phyloP scores from a whole-genome alignment of 2,888 invertebrate species.

The Phaedon cochleariae region DNA sequence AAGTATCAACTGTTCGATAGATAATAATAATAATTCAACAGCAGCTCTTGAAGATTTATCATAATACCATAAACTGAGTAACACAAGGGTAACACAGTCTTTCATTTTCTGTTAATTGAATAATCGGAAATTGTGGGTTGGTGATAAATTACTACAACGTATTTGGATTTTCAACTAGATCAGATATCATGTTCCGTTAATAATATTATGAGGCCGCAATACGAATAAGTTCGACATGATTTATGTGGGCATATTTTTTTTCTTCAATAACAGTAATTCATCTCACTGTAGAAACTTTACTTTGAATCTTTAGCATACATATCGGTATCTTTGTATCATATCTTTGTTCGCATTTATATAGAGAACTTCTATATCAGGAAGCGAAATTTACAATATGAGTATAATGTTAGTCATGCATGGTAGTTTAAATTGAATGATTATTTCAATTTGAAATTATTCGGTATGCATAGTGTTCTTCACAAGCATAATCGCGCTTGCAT shows the following conservation, averaged over 20 bases:
- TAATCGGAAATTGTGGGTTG: not conserved
- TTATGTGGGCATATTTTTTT: slow-evolving; percentile 11
- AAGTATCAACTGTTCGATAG: no score
- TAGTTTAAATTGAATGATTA: no score
- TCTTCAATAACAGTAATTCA: not conserved
- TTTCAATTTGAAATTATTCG: no score
- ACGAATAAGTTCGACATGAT: slow-evolving; percentile 17
- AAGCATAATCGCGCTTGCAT: no score
- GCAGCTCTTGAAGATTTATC: no score
- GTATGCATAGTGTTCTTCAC: no score
- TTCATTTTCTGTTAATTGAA: slow-evolving; percentile 13
- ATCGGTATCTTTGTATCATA: not conserved
- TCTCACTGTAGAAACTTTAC: not conserved
- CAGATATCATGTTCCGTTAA: slow-evolving; percentile 20
- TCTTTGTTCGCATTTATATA: no score
- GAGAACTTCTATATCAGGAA: no score
- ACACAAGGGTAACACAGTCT: not conserved
- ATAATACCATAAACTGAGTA: not conserved
- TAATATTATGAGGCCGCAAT: slow-evolving; percentile 14
- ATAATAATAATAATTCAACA: no score
- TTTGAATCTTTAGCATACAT: not conserved
- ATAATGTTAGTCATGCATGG: no score
- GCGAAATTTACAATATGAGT: no score
- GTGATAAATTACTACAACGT: slow-evolving; percentile 8
- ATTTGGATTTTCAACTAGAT: slow-evolving; percentile 25